phyloP scores from a whole-genome alignment of 2,113 vertebrate genomes.

The Lipophrys pholis region DNA sequence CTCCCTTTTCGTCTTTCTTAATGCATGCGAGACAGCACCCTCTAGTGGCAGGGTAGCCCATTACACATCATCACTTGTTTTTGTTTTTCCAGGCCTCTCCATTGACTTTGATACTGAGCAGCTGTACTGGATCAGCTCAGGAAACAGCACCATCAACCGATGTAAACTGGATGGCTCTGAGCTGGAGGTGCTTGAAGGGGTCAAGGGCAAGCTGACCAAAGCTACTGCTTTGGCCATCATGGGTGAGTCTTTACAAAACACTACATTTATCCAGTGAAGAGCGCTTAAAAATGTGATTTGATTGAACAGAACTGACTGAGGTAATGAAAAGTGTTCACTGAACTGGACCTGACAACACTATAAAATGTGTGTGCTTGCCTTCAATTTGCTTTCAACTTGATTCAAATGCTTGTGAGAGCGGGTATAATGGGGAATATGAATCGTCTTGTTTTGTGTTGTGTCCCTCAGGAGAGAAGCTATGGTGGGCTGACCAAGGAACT shows the following conservation, averaged over 20 bases:
- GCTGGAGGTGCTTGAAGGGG: conserved; percentile 86
- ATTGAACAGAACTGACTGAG: background rate
- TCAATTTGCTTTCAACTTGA: no score
- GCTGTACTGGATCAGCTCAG: conserved; percentile 97
- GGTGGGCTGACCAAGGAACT: conserved; percentile 97
- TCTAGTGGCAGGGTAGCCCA: conserved; percentile 20
- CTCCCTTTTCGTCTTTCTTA: background rate
- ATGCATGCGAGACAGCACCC: conserved; percentile 4
- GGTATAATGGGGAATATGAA: background rate
- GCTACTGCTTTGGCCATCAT: conserved; percentile 95
- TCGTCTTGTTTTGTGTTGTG: background rate
- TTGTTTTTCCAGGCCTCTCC: conserved; percentile 86
- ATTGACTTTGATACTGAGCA: conserved; percentile 91
- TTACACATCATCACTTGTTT: background rate
- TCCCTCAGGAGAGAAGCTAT: conserved; percentile 90
- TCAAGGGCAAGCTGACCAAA: conserved; percentile 90
- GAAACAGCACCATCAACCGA: conserved; percentile 92
- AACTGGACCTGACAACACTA: background rate
- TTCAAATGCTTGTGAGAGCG: background rate
- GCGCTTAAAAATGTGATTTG: no score
- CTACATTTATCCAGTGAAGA: background rate
- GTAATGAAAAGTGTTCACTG: background rate
- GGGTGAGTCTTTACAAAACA: conserved; percentile 82
- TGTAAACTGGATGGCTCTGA: conserved; percentile 90
- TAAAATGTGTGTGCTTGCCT: background rate